Percentiles rank a stretch among this genome's conserved stretches.
phyloP scores from a whole-genome alignment of 1,140 invertebrate genomes.

The Nasonia vitripennis region DNA sequence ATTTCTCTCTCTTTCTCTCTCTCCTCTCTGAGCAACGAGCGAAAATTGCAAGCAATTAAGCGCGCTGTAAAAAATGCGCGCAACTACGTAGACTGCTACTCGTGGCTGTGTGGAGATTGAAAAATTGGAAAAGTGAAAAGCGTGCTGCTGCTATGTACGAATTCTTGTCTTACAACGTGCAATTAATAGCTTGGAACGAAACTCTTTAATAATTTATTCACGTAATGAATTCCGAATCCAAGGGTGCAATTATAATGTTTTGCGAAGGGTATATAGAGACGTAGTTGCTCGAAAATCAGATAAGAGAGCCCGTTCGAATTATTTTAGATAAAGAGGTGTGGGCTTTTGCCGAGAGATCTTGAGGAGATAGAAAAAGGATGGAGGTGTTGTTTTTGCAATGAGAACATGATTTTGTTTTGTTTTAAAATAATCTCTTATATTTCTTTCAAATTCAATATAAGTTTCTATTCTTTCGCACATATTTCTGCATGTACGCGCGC shows the following conservation, averaged over 20 bases:
- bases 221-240: neutral
- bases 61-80: neutral
- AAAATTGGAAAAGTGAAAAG: neutral
- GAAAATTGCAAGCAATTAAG: conserved; percentile 4
- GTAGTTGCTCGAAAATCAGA: neutral
- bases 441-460: conserved; percentile 66
- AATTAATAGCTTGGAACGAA: neutral
- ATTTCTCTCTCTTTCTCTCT: neutral
- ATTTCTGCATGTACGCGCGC: conserved; percentile 51
- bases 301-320: neutral
- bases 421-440: conserved; percentile 72
- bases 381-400: conserved; percentile 9
- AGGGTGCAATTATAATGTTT: neutral
- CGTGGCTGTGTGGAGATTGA: no score
- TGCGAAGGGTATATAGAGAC: neutral
- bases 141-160: neutral
- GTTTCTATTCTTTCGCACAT: conserved; percentile 59
- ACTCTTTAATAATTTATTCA: neutral
- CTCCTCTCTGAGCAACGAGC: neutral
- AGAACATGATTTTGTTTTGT: conserved; percentile 37
- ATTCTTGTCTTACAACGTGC: neutral
- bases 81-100: no score
- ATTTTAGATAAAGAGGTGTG: neutral
- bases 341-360: neutral
- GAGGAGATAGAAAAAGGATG: neutral